Evolutionary conservation across 2,113 vertebrate genomes (phyloP).

Genomic region (Charadrius vociferus): DNA sequence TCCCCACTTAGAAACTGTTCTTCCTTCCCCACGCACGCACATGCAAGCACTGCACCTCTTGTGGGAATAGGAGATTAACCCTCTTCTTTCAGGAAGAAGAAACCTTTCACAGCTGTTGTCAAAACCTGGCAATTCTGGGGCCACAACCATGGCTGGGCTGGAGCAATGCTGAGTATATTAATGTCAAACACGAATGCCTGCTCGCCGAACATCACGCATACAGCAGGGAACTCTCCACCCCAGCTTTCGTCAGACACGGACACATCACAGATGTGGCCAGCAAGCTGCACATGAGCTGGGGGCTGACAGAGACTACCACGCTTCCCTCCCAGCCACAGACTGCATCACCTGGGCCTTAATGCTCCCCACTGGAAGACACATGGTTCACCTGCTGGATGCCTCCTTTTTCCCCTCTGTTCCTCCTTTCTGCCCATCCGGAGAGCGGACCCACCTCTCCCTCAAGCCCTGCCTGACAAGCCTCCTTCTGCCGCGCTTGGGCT

Average conservation of each 20-base stretch:
- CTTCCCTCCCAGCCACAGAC: not conserved
- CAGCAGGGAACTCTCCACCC: not conserved
- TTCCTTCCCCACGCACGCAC: not conserved
- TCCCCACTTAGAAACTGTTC: not conserved
- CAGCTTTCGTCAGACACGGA: accelerated
- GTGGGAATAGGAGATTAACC: not conserved
- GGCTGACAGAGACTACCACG: not conserved
- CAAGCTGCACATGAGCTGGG: not conserved
- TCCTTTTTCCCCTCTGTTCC: not conserved
- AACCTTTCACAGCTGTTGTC: not conserved
- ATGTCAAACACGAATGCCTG: not conserved
- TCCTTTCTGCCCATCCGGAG: not conserved
- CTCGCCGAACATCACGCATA: not conserved
- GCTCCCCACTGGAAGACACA: accelerated
- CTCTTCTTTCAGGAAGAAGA: not conserved
- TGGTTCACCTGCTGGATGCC: not conserved
- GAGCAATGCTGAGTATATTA: not conserved
- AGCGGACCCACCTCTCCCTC: not conserved
- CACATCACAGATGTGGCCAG: not conserved
- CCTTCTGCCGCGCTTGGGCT: accelerated
- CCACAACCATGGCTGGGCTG: not conserved
- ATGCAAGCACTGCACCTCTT: not conserved
- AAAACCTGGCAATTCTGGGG: not conserved
- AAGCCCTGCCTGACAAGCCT: not conserved
- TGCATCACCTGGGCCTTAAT: not conserved